phyloP scores from a whole-genome alignment of 2,797 vertebrate species.

The Hybognathus amarus region DNA sequence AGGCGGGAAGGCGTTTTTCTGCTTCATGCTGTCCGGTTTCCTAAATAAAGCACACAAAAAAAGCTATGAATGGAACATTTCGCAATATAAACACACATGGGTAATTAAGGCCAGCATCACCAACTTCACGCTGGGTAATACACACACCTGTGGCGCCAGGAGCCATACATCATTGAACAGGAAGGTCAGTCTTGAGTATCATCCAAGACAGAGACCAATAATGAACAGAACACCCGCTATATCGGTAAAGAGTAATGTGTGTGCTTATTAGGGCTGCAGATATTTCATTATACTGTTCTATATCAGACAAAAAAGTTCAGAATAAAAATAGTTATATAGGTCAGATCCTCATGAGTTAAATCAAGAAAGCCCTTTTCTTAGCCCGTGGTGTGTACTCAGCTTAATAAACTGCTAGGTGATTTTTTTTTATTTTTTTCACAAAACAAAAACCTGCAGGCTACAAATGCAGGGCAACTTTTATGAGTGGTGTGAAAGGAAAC shows the following conservation, averaged over 20 bases:
- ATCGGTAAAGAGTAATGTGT: constrained; percentile 7
- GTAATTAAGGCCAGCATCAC: constrained; percentile 29
- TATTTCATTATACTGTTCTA: background rate
- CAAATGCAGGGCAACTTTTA: no score
- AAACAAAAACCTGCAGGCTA: no score
- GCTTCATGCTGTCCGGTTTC: constrained; percentile 90
- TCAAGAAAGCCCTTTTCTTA: background rate
- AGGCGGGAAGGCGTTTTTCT: constrained; percentile 96
- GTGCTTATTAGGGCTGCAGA: constrained; percentile 1
- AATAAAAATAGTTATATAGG: background rate
- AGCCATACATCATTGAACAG: constrained; percentile 42
- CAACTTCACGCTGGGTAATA: background rate
- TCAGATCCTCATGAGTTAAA: background rate
- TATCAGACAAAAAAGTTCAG: background rate
- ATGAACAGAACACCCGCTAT: constrained; percentile 8
- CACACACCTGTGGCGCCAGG: constrained; percentile 8
- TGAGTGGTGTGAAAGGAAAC: no score
- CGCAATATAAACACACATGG: background rate
- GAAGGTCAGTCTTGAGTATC: constrained; percentile 40
- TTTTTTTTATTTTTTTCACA: no score
- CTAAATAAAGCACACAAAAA: constrained; percentile 69
- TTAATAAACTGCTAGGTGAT: background rate
- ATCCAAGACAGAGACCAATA: background rate
- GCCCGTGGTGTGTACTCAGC: background rate
- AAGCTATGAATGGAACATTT: background rate